Evolutionary conservation across 2,888 invertebrate species (phyloP).

Genomic region (Arge pagana): DNA sequence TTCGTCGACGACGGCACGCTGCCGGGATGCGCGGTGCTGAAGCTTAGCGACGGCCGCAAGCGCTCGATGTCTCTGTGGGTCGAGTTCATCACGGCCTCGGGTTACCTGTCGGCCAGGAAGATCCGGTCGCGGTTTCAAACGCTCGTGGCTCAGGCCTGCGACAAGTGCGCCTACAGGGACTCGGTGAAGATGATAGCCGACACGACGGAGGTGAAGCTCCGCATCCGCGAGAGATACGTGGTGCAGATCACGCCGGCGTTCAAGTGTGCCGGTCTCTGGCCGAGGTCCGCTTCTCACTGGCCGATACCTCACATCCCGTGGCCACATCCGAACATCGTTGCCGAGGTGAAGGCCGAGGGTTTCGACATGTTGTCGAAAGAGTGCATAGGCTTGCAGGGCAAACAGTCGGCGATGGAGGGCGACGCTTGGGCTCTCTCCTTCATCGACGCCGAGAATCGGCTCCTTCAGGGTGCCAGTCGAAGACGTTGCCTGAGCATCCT

Average conservation of each 20-base stretch:
- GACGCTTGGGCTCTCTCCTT: slow-evolving; percentile 95
- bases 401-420: slow-evolving; percentile 90
- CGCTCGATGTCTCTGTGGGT: slow-evolving; percentile 98
- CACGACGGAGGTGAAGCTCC: slow-evolving; percentile 87
- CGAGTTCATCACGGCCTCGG: slow-evolving; percentile 95
- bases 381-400: slow-evolving; percentile 77
- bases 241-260: slow-evolving; percentile 96
- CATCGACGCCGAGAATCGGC: slow-evolving; percentile 86
- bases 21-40: slow-evolving; percentile 92
- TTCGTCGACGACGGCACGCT: slow-evolving; percentile 94
- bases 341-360: slow-evolving; percentile 92
- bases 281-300: slow-evolving; percentile 92
- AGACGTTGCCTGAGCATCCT: slow-evolving; percentile 85
- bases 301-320: slow-evolving; percentile 88
- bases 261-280: slow-evolving; percentile 93
- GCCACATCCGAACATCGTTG: slow-evolving; percentile 90
- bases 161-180: slow-evolving; percentile 90
- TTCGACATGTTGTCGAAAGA: slow-evolving; percentile 92
- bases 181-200: slow-evolving; percentile 93
- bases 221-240: slow-evolving; percentile 85
- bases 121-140: slow-evolving; percentile 93
- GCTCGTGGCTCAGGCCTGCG: slow-evolving; percentile 85
- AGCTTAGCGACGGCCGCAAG: slow-evolving; percentile 92
- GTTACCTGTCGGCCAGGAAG: slow-evolving; percentile 91
- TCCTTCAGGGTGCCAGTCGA: slow-evolving; percentile 85